Base-by-base conservation (phyloP, 1,140 invertebrate species). In the Sarcophaga bullata region DNA sequence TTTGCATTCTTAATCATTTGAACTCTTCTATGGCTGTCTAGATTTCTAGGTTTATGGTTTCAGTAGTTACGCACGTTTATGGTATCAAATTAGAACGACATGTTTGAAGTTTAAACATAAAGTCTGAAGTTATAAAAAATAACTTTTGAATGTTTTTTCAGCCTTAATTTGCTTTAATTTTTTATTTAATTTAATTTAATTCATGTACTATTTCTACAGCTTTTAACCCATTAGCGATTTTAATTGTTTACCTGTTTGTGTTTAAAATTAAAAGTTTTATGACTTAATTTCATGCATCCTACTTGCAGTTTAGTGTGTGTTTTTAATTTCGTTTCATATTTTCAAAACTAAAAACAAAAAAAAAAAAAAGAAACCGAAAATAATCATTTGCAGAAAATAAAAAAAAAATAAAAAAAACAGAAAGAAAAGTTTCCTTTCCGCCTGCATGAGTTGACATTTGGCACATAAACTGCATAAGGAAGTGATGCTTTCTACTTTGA, bases 391-490 rank as follows among this genome's bases (percentile, higher is more conserved):
- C 62, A 72, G 17, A 25, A 7, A 72, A 17, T 19, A 9, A 19
- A 17, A 72, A 17, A 72, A 25, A 72, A 17, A 72, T 25, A 19
- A 17, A 72, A 17, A 72, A 25, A 10, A n/a, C n/a, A n/a, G 52
- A 72, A 17, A 52, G 62, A 68, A 50, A 50, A 78, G 25, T 37
- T 78, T 52, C 48, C 75, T 78, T 78, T 78, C 52, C 75, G 75
- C 75, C 75, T 78, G 75, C 75, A 52, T 78, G 75, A 78, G 48
- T 78, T 78, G 48, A 78, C 75, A 78, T 78, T 78, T 78, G 75
- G 75, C 75, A 78, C 48, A 78, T 48, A 49, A 72, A 78, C 62
- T 68, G 50, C 75, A 78, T 78, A 52, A 78, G 25, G 25, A 37
- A 37, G 48, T 78, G 48, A 49, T 52, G 75, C 13, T 75, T 19